Base-by-base conservation (phyloP, 2,113 vertebrate species). In the Serilophus lunatus region DNA sequence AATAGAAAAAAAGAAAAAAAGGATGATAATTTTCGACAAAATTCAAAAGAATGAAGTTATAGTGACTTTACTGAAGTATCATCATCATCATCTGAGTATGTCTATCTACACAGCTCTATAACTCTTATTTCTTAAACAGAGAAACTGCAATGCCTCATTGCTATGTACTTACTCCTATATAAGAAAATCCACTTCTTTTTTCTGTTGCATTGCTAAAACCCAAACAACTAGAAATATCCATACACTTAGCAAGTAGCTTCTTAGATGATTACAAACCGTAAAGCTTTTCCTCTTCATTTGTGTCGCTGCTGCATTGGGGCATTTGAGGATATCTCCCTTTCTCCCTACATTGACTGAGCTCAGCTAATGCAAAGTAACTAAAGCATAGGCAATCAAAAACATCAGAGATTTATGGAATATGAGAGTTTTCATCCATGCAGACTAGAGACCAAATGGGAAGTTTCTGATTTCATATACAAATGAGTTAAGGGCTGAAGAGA, bases 241-340 rank as follows among this genome's bases (percentile, higher is more conserved):
- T 53, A 31, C 7, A 26, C 10, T 47, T 63, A 57, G 20, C 29
- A 77, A 71, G 10, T 31, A 68, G 1, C 14, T n/a, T 81, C 7
- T 16, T 47, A 28, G 31, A 10, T 44, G 1, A 33, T 57, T 49
- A 49, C 18, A 11, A 66, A 33, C 3, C 6, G 5, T n/a, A 56
- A 80, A 17, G 2, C 3, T 59, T 57, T 49, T 57, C 17, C 2
- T 8, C 6, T 53, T 72, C 5, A 15, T 35, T 29, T 78, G 16
- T 23, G 47, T 12, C 20, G 20, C 2, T 53, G 31, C n/a, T 88
- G n/a, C 14, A 31, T 6, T 2, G 0, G 3, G 18, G 7, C 6
- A 14, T 81, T 38, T n/a, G 23, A 56, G 9, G 13, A 18, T 57
- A n/a, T 23, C 4, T 45, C 19, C 74, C 10, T 61, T 54, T 82